Conservation (phyloP, 1,140 invertebrate species). For the Odontomachus brunneus region DNA sequence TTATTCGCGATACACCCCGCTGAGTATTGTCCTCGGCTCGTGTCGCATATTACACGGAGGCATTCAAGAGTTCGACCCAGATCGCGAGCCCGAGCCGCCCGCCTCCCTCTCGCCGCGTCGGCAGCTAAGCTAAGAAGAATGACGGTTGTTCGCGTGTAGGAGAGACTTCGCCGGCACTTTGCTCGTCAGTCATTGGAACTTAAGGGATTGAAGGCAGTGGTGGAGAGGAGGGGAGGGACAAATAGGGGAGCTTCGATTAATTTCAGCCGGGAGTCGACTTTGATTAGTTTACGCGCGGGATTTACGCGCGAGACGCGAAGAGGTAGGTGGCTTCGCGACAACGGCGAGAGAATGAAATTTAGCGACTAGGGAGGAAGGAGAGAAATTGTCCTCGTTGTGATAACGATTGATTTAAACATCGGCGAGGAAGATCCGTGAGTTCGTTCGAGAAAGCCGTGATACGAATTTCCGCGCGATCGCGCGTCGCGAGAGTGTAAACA, state of each 20-base stretch:
- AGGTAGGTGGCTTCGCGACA: background rate
- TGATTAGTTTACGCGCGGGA: conserved; percentile 17
- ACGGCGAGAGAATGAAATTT: background rate
- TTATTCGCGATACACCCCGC: conserved; percentile 22
- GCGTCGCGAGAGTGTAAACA: no score
- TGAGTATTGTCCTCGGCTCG: conserved; percentile 14
- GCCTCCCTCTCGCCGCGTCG: background rate
- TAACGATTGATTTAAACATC: no score
- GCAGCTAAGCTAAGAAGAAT: conserved; percentile 31
- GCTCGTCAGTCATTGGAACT: conserved; percentile 20
- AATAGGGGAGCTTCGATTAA: conserved; percentile 32
- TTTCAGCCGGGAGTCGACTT: conserved; percentile 19
- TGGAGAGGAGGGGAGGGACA: background rate
- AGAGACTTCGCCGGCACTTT: background rate
- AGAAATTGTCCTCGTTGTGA: no score
- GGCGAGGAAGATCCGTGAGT: no score
- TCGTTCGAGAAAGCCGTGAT: no score
- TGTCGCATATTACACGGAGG: conserved; percentile 5
- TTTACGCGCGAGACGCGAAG: background rate
- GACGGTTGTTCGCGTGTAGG: background rate
- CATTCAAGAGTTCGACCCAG: conserved; percentile 23
- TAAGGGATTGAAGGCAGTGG: conserved; percentile 13
- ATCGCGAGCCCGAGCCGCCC: background rate
- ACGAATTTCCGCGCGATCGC: no score
- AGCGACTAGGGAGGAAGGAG: no score